Evolutionary conservation across 2,113 vertebrate species (phyloP), one percentile per base, ranked within the genome.

Genomic region (Brachypodius melanocephalos): DNA sequence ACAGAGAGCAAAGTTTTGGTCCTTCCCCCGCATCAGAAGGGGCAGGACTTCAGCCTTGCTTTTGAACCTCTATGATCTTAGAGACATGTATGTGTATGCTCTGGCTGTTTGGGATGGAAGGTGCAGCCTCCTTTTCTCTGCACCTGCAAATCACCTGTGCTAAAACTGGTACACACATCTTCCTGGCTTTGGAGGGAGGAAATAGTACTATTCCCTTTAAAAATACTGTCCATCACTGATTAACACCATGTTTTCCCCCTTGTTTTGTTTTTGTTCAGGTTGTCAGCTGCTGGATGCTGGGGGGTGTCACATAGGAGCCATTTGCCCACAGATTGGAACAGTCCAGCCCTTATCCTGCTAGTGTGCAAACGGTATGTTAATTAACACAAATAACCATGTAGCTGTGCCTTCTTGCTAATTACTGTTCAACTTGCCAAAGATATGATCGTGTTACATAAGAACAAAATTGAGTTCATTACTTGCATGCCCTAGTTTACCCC

Each of bases 81-180:
- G 34, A 24, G n/a, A 20, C 12, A 8, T 0, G 1, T 25, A 17
- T 46, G 38, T 1, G 0, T 40, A 3, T 36, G 6, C 40, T 36
- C 32, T 49, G 83, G 42, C 68, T 55, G 40, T 58, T 31, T 6
- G 24, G 36, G 55, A 34, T 0, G 3, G 19, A 19, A 69, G 63
- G 24, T 31, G 12, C 42, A 59, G 58, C 43, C 32, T 58, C 54
- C 65, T 36, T 80, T 71, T 29, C 57, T 72, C 46, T 66, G 45
- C 46, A 55, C 32, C 32, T 79, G 51, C 29, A 51, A 16, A 34
- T 66, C 40, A n/a, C 52, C 61, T 75, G 43, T 54, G 40, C 65
- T 82, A 38, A 71, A 76, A 71, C 48, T 28, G 55, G 17, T 55
- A 17, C 24, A 3, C 10, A 3, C 6, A 32, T 28, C 59, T 77